Conservation (phyloP, 2,113 vertebrate genomes). For the Colinus virginianus region DNA sequence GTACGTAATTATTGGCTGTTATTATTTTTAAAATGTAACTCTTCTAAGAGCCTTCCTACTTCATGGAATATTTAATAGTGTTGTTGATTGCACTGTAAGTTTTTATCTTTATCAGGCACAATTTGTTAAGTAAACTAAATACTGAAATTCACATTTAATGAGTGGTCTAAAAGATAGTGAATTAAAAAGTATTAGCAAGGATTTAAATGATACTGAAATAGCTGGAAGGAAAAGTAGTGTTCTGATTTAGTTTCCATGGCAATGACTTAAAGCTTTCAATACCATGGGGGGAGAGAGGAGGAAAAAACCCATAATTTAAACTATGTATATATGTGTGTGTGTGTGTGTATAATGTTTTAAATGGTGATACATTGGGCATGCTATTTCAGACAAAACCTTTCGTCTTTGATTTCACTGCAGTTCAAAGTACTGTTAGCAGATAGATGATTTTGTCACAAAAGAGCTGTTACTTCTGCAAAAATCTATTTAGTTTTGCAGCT, state of each 20-base stretch:
- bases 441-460: neutral
- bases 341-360: neutral
- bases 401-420: neutral
- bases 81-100: conserved; percentile 68
- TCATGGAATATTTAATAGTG: conserved; percentile 67
- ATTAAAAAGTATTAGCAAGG: conserved; percentile 74
- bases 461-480: neutral
- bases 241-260: conserved; percentile 76
- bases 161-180: conserved; percentile 58
- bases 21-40: conserved; percentile 55
- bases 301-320: conserved; percentile 23
- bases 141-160: conserved; percentile 48
- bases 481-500: neutral
- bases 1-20: conserved; percentile 61
- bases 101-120: conserved; percentile 69
- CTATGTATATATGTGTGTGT: neutral
- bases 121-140: conserved; percentile 77
- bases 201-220: conserved; percentile 77
- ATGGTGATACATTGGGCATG: neutral
- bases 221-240: conserved; percentile 53
- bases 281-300: neutral
- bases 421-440: neutral
- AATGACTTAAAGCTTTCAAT: conserved; percentile 72
- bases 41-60: conserved; percentile 42
- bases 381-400: neutral